Base-by-base conservation (phyloP, 2,888 invertebrate genomes). In the Ophion slaviceki region DNA sequence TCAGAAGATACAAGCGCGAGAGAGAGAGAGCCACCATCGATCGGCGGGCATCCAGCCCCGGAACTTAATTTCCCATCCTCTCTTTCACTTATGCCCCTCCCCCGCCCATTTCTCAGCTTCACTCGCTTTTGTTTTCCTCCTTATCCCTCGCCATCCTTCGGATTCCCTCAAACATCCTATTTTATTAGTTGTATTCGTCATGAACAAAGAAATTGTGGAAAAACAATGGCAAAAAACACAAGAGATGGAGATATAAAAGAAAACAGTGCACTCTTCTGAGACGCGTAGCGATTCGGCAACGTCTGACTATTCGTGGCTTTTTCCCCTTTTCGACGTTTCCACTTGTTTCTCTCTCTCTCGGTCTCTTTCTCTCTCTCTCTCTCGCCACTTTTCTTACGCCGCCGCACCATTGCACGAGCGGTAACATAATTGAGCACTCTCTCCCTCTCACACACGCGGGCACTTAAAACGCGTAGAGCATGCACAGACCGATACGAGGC, bases 1-100 rank as follows among this genome's bases (percentile, higher is more conserved):
- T 24, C 47, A 57, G 77, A 61, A 72, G 85, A 72, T 66, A 66
- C 78, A 84, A 68, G 67, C 70, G 79, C 80, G 80, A 78, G 75
- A 64, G 84, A 74, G 85, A 72, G 57, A 61, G 53, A 70, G 74
- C 47, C 91, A 91, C 87, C 89, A 92, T 91, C 91, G 91, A 91
- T 91, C 91, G 89, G 75, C 61, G 84, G 83, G 84, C 87, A 87
- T 88, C 87, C 88, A 87, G 87, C 86, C 83, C 87, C 88, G 88
- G 89, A 88, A 90, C 90, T 90, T 89, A 90, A 90, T 91, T 91
- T 89, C 87, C 87, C 82, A 85, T 82, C 85, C 86, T 59, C 76
- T 82, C 87, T 80, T 78, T 79, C 85, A 87, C 84, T 86, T 78
- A 84, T 78, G 77, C 61, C 77, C 77, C 59, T 45, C 85, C 67